phyloP scores from a whole-genome alignment of 2,113 vertebrate genomes.

The Zosterops lateralis region DNA sequence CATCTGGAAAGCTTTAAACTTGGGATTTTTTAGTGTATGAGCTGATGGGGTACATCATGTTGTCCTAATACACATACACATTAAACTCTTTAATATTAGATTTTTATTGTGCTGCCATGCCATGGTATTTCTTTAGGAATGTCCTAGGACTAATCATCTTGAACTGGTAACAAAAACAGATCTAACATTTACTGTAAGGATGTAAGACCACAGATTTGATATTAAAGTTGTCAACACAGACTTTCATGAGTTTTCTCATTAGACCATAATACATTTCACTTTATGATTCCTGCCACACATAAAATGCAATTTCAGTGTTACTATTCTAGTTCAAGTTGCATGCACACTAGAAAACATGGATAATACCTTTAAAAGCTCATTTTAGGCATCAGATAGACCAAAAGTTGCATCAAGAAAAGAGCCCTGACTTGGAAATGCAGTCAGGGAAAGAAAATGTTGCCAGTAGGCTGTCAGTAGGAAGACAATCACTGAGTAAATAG shows the following conservation, averaged over 20 bases:
- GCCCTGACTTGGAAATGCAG: neutral
- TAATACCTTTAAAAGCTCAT: neutral
- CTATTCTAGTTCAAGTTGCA: neutral
- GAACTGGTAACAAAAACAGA: neutral
- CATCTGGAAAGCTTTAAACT: constrained; percentile 57
- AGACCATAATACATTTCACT: neutral
- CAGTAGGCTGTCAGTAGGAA: neutral
- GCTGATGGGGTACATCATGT: constrained; percentile 16
- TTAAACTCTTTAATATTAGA: neutral
- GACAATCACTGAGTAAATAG: neutral
- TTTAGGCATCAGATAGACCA: neutral
- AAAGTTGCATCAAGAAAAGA: neutral
- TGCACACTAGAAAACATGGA: neutral
- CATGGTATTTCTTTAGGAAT: neutral
- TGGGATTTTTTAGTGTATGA: neutral
- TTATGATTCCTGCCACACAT: neutral
- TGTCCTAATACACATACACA: constrained; percentile 8
- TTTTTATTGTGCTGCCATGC: neutral
- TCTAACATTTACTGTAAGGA: neutral
- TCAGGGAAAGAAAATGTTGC: neutral
- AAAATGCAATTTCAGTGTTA: neutral
- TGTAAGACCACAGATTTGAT: neutral
- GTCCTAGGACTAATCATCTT: neutral
- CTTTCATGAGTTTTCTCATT: neutral
- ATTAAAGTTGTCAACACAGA: neutral